A percentile compares a stretch with the other conserved stretches of the same genome.
Evolutionary conservation across 2,888 invertebrate genomes (phyloP).

Genomic region (Hylaea fasciaria): DNA sequence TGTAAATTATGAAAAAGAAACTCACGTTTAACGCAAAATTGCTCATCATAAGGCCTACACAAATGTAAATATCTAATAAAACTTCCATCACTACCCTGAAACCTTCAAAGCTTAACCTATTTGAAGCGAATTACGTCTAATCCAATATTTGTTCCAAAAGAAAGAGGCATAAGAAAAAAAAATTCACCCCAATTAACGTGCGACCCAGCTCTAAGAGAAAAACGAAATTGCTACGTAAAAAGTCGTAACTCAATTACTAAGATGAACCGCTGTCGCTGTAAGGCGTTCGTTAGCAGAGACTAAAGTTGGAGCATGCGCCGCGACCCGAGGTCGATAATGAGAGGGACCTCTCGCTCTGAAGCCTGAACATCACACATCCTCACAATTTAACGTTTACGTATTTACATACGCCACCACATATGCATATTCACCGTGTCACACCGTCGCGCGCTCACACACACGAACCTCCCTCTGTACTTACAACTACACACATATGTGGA

Average conservation of each 20-base stretch:
- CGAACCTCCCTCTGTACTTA: slow-evolving; percentile 43
- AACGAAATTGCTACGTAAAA: slow-evolving; percentile 84
- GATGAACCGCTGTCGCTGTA: slow-evolving; percentile 83
- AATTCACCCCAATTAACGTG: slow-evolving; percentile 79
- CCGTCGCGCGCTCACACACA: slow-evolving; percentile 39
- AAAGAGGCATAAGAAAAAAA: slow-evolving; percentile 65
- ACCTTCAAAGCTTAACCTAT: slow-evolving; percentile 72
- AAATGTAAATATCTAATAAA: slow-evolving; percentile 52
- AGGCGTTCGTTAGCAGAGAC: slow-evolving; percentile 80
- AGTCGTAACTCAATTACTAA: slow-evolving; percentile 84
- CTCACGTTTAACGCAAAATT: slow-evolving; percentile 48
- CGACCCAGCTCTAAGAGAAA: slow-evolving; percentile 80
- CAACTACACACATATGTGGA: slow-evolving; percentile 40
- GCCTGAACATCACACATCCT: slow-evolving; percentile 82
- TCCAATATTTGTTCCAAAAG: slow-evolving; percentile 77
- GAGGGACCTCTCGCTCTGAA: slow-evolving; percentile 79
- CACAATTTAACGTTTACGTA: slow-evolving; percentile 81
- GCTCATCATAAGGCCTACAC: slow-evolving; percentile 40
- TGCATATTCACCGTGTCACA: slow-evolving; percentile 75
- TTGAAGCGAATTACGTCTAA: slow-evolving; percentile 76
- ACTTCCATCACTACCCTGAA: slow-evolving; percentile 59
- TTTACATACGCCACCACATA: slow-evolving; percentile 83
- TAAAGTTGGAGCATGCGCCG: slow-evolving; percentile 82
- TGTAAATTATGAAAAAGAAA: slow-evolving; percentile 25
- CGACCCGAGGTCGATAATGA: slow-evolving; percentile 86